Percentiles rank a stretch among this genome's conserved stretches.
These are phyloP conservation scores for Diadromus collaris DNA, from an alignment of 2,888 invertebrate species.

Conservation along the genomic window DNA sequence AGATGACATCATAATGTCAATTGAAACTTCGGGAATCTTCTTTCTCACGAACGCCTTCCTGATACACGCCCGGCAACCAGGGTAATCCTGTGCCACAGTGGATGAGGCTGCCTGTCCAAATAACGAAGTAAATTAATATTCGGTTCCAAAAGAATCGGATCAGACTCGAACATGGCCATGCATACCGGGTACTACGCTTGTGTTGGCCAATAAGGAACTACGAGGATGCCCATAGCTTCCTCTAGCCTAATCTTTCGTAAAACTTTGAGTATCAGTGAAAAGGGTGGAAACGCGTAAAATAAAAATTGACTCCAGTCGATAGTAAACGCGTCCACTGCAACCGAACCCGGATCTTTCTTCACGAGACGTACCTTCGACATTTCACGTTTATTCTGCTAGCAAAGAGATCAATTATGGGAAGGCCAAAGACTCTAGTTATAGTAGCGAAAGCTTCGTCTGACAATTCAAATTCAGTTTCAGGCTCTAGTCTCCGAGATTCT, in stretches of 20 bases:
- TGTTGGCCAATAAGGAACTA: slow-evolving; percentile 38
- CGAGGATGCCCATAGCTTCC: slow-evolving; percentile 18
- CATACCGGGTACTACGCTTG: slow-evolving; percentile 40
- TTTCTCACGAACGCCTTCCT: not conserved
- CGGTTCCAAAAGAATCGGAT: slow-evolving; percentile 35
- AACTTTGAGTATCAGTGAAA: slow-evolving; percentile 24
- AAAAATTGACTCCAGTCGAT: slow-evolving; percentile 28
- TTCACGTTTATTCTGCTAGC: slow-evolving; percentile 37
- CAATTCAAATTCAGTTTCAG: slow-evolving; percentile 29
- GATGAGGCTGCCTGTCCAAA: slow-evolving; percentile 23
- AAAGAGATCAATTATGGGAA: slow-evolving; percentile 43
- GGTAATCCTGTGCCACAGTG: slow-evolving; percentile 24
- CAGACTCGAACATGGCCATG: slow-evolving; percentile 15
- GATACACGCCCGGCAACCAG: slow-evolving; percentile 34
- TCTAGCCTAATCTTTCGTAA: slow-evolving; percentile 39
- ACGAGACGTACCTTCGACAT: slow-evolving; percentile 29
- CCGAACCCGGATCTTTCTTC: slow-evolving; percentile 44
- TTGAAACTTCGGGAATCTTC: slow-evolving; percentile 22
- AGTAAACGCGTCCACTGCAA: slow-evolving; percentile 44
- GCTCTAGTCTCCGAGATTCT: slow-evolving; percentile 22
- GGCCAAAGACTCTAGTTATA: slow-evolving; percentile 15
- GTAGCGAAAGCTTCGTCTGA: slow-evolving; percentile 10
- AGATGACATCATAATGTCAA: slow-evolving; percentile 21
- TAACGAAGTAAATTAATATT: slow-evolving; percentile 18
- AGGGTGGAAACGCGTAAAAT: slow-evolving; percentile 51